Percentiles rank a stretch among this genome's conserved stretches.
phyloP scores from a whole-genome alignment of 2,888 invertebrate species.

The Apamea anceps region DNA sequence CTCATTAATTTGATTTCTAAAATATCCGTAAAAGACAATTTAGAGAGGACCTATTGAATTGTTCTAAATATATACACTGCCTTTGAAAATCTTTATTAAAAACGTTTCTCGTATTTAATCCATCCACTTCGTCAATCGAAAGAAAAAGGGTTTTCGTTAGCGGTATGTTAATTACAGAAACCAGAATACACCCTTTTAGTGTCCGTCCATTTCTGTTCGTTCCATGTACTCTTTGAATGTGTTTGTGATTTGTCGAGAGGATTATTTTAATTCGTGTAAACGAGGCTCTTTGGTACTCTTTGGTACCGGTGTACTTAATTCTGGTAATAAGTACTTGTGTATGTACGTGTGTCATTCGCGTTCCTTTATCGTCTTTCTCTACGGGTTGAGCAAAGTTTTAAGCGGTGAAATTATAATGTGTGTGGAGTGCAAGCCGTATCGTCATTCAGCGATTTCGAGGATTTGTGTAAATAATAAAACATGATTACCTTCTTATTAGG shows the following conservation, averaged over 20 bases:
- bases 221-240: conserved; percentile 71
- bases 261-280: conserved; percentile 67
- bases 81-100: conserved; percentile 69
- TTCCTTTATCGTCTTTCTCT: conserved; percentile 52
- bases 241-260: conserved; percentile 70
- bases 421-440: conserved; percentile 17
- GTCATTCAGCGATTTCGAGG: conserved; percentile 13
- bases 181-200: conserved; percentile 81
- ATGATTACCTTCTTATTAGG: conserved; percentile 15
- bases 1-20: conserved; percentile 43
- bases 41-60: conserved; percentile 47
- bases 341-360: conserved; percentile 50
- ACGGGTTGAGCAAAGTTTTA: conserved; percentile 48
- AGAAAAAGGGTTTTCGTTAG: conserved; percentile 77
- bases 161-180: conserved; percentile 81
- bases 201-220: conserved; percentile 71
- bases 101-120: conserved; percentile 71
- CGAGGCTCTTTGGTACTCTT: conserved; percentile 51
- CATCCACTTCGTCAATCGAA: conserved; percentile 75
- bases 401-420: conserved; percentile 41
- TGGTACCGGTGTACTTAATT: conserved; percentile 54
- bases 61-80: conserved; percentile 53
- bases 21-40: conserved; percentile 54
- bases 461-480: conserved; percentile 20
- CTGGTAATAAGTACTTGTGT: conserved; percentile 52